A percentile compares a stretch with the other conserved stretches of the same genome.
Evolutionary conservation across 2,797 vertebrate genomes (phyloP).

Genomic region (Mormyrops boulengeri): DNA sequence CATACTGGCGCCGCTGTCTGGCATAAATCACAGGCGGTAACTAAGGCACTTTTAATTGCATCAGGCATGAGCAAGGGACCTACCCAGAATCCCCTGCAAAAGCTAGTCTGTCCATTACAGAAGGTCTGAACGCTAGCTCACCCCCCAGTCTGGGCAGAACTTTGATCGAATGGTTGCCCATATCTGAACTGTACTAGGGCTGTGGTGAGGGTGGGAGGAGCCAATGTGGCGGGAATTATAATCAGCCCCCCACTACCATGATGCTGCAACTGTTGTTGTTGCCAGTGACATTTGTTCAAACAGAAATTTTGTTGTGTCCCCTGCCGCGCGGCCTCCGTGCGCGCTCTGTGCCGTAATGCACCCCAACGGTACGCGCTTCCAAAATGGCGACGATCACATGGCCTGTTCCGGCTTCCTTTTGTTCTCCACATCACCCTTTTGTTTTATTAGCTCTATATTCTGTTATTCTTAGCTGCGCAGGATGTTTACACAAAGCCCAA

Average conservation of each 20-base stretch:
- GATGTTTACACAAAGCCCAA: conserved; percentile 68
- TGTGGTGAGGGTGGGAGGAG: background rate
- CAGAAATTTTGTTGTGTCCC: background rate
- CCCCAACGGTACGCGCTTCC: conserved; percentile 22
- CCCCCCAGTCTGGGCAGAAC: background rate
- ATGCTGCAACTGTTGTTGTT: background rate
- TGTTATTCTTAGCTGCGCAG: conserved; percentile 72
- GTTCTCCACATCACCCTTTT: conserved; percentile 49
- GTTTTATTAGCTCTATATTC: conserved; percentile 65
- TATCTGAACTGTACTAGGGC: background rate
- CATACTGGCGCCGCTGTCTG: background rate
- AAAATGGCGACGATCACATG: conserved; percentile 38
- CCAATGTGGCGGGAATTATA: background rate
- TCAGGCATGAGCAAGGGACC: background rate
- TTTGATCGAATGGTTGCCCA: background rate
- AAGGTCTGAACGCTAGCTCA: background rate
- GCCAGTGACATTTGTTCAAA: background rate
- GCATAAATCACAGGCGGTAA: background rate
- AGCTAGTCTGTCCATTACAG: background rate
- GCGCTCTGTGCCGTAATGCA: conserved; percentile 29
- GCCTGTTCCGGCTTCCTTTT: conserved; percentile 50
- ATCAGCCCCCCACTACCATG: background rate
- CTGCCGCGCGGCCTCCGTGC: background rate
- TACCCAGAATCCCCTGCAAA: background rate
- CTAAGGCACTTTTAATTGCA: background rate